Base-by-base conservation (phyloP, 1,140 invertebrate genomes). In the Leptinotarsa lineolata region DNA sequence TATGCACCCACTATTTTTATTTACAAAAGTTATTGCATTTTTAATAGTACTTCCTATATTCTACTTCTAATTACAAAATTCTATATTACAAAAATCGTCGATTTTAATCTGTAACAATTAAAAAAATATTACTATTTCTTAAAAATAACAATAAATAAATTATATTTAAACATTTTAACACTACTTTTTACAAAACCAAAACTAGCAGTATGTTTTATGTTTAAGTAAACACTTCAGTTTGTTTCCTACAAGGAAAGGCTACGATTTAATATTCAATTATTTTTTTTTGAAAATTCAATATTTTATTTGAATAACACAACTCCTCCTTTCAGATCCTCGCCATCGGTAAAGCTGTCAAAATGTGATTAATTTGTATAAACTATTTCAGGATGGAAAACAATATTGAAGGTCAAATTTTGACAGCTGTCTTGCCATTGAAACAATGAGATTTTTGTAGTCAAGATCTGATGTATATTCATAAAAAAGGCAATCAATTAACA, bases 61-160 rank as follows among this genome's bases (percentile, higher is more conserved):
- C 58, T 71, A 61, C 60, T 24, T 20, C 69, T 61, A 71, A 71
- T 61, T 63, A 71, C 58, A 71, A 71, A 71, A 70, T 16, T 54
- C 44, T 68, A 68, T 68, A 45, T 54, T 68, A 68, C 67, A 68
- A 71, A 71, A 71, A 63, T 71, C 59, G 60, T 63, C 44, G 60
- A 39, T 39, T 63, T 44, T 63, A 39, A 71, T 30, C 24, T 63
- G 39, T 71, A 63, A 63, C 60, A 71, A 63, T 71, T 63, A 71
- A 63, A 63, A 63, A 71, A 71, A 63, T 63, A 71, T 71, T 71
- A 71, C 69, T 61, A 61, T 71, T 63, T 71, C 69, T 63, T 63
- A 63, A 63, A 71, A 71, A 71, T 71, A 71, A 71, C 69, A 71
- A 71, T 71, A 71, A 71, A 71, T 71, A 71, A 71, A 71, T 71